Evolutionary conservation across 2,797 vertebrate species (phyloP).

Genomic region (Esox lucius): DNA sequence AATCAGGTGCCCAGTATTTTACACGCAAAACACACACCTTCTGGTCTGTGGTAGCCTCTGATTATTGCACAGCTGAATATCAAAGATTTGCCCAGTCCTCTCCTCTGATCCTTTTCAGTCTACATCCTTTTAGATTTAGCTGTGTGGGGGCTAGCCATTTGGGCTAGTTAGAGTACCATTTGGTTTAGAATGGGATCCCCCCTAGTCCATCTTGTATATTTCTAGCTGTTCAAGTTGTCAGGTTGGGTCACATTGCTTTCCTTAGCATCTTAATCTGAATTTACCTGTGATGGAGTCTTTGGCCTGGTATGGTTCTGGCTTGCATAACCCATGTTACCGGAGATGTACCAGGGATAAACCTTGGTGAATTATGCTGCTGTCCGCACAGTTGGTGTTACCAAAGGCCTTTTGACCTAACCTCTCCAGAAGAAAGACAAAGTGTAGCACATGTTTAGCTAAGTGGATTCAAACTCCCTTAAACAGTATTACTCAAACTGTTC

Average conservation of each 20-base stretch:
- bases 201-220: background rate
- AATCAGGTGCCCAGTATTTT: slow-evolving; percentile 64
- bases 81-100: slow-evolving; percentile 67
- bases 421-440: background rate
- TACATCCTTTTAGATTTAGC: background rate
- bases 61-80: slow-evolving; percentile 74
- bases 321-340: background rate
- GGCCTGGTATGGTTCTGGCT: background rate
- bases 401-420: background rate
- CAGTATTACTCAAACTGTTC: slow-evolving; percentile 28
- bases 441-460: background rate
- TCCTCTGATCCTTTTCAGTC: background rate
- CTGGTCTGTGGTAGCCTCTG: slow-evolving; percentile 45
- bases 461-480: slow-evolving; percentile 4
- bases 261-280: background rate
- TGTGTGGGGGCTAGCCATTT: slow-evolving; percentile 11
- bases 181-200: background rate
- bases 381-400: background rate
- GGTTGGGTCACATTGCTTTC: background rate
- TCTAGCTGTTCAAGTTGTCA: background rate
- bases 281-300: background rate
- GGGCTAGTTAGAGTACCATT: background rate
- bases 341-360: background rate
- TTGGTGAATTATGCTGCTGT: background rate
- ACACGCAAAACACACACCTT: slow-evolving; percentile 29